Base-by-base conservation (phyloP, 2,888 invertebrate genomes). In the Papilio elwesi region DNA sequence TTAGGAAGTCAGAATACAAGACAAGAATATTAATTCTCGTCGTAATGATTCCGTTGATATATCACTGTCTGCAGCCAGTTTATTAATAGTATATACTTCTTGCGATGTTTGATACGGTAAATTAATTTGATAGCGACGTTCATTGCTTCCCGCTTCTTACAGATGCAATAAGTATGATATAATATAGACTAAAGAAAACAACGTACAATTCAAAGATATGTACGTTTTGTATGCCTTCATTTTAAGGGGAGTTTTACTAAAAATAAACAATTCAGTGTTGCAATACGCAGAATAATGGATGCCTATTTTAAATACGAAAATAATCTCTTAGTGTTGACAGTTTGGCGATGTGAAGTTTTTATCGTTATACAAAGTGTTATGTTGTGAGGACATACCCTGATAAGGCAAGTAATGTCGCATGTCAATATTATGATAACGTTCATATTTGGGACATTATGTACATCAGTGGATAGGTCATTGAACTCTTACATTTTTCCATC, bases 401-500 rank as follows among this genome's bases (percentile, higher is more conserved):
- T 55, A 68, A 68, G 15, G 43, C 38, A 15, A 53, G 53, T 52
- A 11, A 26, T 2, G 2, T 26, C 47, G 8, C 53, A 53, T 68
- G 47, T 68, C 67, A 55, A 26, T 55, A 52, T 68, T 16, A 52
- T 68, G 67, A 68, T 68, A 68, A 55, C 11, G 53, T 68, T 38
- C 16, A 68, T 68, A 68, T 55, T 68, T 63, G 26, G 63, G 43
- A 16, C 52, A 65, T 51, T n/a, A 36, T 36, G 36, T 65, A 51
- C 15, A 38, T 51, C n/a, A 26, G 49, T 74, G 12, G 15, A 15
- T 15, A 26, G 75, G 71, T n/a, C 72, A 71, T 75, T 69, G 12
- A 82, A 49, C 65, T 36, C 26, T 26, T 10, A 0, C 7, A 43
- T 55, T 67, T 55, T 43, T 36, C 15, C n/a, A 9, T n/a, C 38